A percentile compares a stretch with the other conserved stretches of the same genome.
phyloP scores from a whole-genome alignment of 2,888 invertebrate species.

The Lasioglossum marginatum region DNA sequence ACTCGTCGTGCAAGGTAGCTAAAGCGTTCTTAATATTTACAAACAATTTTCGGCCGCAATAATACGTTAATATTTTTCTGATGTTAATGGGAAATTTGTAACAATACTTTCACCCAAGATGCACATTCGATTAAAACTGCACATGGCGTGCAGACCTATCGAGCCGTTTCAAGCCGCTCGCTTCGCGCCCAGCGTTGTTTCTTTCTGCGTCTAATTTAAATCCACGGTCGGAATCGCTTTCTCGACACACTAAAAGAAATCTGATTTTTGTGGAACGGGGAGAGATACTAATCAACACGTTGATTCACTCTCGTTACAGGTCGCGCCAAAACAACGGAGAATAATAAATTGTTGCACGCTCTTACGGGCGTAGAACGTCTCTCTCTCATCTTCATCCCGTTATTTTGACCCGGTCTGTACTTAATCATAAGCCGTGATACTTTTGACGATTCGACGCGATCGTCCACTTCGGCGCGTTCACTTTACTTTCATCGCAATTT shows the following conservation, averaged over 20 bases:
- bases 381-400: background rate
- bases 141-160: background rate
- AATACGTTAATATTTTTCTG: too few species aligned
- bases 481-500: background rate
- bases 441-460: background rate
- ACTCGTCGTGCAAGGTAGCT: too few species aligned
- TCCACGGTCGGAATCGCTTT: background rate
- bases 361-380: background rate
- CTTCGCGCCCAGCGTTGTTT: conserved; percentile 18
- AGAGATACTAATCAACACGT: background rate
- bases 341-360: background rate
- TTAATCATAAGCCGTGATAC: background rate
- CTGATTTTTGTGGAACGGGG: background rate
- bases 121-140: background rate
- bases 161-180: conserved; percentile 1
- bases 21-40: too few species aligned
- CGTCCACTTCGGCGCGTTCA: background rate
- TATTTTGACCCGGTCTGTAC: background rate
- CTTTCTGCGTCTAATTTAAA: background rate
- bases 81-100: conserved; percentile 17
- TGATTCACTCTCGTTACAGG: background rate
- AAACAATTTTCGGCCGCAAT: background rate
- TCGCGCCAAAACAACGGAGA: background rate
- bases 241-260: background rate
- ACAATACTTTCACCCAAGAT: conserved; percentile 36